Conservation (phyloP, 1,140 invertebrate genomes). For the Coelopa frigida region DNA sequence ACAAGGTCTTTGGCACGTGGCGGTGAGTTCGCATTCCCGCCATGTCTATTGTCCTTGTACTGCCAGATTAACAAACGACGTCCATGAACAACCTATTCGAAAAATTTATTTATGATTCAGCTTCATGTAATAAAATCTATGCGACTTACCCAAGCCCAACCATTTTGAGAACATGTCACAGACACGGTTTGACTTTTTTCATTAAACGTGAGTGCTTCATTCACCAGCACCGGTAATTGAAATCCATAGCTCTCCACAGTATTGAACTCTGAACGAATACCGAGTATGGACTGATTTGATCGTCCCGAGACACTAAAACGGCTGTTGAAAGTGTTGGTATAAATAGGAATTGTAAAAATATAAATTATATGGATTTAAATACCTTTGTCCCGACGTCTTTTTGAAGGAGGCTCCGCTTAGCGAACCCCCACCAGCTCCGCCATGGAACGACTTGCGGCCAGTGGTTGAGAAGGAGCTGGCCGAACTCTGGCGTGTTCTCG, state of each 20-base stretch:
- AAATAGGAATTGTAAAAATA: too few species aligned
- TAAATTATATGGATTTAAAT: not conserved
- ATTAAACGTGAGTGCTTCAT: conserved; percentile 76
- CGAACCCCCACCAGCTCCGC: not conserved
- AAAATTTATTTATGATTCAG: conserved; percentile 11
- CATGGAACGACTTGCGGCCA: not conserved
- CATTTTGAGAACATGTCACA: conserved; percentile 55
- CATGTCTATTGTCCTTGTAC: conserved; percentile 51
- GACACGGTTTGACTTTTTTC: conserved; percentile 55
- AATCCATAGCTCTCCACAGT: conserved; percentile 68
- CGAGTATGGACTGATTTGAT: conserved; percentile 59
- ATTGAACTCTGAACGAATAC: conserved; percentile 61
- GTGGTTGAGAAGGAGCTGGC: conserved; percentile 11
- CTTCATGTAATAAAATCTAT: not conserved
- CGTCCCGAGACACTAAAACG: conserved; percentile 46
- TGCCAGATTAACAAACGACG: conserved; percentile 82
- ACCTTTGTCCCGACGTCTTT: too few species aligned
- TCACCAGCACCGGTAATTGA: conserved; percentile 76
- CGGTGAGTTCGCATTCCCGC: conserved; percentile 1
- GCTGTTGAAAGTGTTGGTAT: not conserved
- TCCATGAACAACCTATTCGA: conserved; percentile 82
- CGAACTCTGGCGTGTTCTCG: conserved; percentile 13
- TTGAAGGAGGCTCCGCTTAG: too few species aligned
- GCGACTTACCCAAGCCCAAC: conserved; percentile 64
- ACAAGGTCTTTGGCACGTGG: conserved; percentile 11